Base-by-base conservation (phyloP, 1,140 invertebrate genomes). In the Drosophila kohkoa region DNA sequence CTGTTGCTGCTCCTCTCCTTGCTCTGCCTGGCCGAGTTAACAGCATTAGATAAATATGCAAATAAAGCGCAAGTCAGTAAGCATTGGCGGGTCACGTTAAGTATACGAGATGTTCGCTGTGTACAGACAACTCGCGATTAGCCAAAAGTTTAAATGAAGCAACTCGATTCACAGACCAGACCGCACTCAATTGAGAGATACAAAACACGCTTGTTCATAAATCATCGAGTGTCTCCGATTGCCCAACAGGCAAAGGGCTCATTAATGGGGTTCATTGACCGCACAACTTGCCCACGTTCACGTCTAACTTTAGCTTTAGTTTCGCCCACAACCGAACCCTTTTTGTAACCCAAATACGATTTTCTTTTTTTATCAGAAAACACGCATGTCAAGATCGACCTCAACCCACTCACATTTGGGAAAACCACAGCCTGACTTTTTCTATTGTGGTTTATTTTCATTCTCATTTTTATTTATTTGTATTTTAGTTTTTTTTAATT, bases 1-100 rank as follows among this genome's bases (percentile, higher is more conserved):
- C 76, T 78, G 77, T 64, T 68, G 70, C 69, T 77, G 13, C 75
- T 49, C 43, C 30, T 55, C 16, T 25, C 15, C 20, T 15, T 49
- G 28, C 32, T 15, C 74, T 51, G 58, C 52, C 41, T 63, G 60
- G 32, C 51, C 60, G 48, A 73, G 77, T 74, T 74, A 85, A 70
- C 58, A 43, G 71, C 62, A 79, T 81, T 81, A 81, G 81, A 81
- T 89, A 90, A 79, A 89, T 90, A 89, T 89, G 85, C 81, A 89
- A 89, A 89, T 90, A 67, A 65, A 81, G 69, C 78, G 85, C 81
- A 74, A 68, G 67, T 66, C 69, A 69, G 63, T 72, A 77, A 62
- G 10, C 55, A 64, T 48, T 43, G 43, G 10, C 15, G 10, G 32
- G 35, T 11, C 45, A 57, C 52, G 57, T 76, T 81, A 76, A 66